Evolutionary conservation across 64 coral and sea anemone species (phyloP).

Genomic region (Orbicella faveolata): DNA sequence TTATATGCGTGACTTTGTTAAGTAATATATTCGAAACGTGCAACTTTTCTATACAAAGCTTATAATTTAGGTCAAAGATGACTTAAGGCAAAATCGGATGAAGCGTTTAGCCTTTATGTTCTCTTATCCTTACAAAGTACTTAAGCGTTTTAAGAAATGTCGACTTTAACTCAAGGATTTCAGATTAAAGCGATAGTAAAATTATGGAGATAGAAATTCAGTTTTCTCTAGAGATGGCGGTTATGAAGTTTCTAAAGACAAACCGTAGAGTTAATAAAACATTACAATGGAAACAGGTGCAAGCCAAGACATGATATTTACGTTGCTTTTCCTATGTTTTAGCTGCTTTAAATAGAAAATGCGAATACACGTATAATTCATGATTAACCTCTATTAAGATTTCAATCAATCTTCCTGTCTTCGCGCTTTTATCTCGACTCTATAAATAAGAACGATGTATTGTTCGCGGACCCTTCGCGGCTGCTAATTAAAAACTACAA

Average conservation of each 20-base stretch:
- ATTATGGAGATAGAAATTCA: not conserved
- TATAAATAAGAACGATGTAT: not conserved
- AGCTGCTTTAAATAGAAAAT: not conserved
- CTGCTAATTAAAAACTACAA: slow-evolving; percentile 3
- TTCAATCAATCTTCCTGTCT: not conserved
- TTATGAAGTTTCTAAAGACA: not conserved
- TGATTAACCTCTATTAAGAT: slow-evolving; percentile 6
- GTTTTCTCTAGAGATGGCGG: not conserved
- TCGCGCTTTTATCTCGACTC: no score
- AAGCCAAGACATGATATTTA: not conserved
- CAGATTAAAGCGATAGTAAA: not conserved
- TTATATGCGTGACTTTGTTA: slow-evolving; percentile 16
- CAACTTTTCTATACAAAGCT: slow-evolving; percentile 1
- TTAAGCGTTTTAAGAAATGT: not conserved
- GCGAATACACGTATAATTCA: not conserved
- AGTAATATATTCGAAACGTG: not conserved
- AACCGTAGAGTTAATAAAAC: not conserved
- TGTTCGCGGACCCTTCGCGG: not conserved
- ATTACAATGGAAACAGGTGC: not conserved
- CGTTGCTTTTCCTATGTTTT: not conserved
- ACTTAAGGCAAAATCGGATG: slow-evolving; percentile 18
- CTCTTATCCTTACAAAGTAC: slow-evolving; percentile 15
- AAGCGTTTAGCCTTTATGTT: slow-evolving; percentile 1
- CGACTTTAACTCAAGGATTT: not conserved
- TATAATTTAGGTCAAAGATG: not conserved